Conservation (phyloP, 2,113 vertebrate species). For the Excalfactoria chinensis region DNA sequence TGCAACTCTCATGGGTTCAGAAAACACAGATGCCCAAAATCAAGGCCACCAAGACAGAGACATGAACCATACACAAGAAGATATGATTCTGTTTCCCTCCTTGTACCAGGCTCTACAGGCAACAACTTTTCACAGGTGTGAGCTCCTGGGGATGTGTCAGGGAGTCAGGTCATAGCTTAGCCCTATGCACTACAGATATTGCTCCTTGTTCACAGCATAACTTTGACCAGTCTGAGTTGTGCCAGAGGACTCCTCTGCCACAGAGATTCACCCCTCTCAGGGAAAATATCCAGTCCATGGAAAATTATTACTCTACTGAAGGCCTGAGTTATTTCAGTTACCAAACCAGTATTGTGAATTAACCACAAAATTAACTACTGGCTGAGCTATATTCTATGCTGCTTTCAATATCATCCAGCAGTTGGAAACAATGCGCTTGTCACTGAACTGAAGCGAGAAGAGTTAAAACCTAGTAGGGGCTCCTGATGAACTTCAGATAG, state of each 20-base stretch:
- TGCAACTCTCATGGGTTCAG: background rate
- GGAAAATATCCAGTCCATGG: background rate
- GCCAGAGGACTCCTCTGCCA: background rate
- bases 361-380: background rate
- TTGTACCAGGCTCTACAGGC: background rate
- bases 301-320: background rate
- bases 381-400: background rate
- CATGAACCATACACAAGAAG: background rate
- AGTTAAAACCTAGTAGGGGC: background rate
- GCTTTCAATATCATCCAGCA: background rate
- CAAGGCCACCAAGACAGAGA: background rate
- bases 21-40: background rate
- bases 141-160: background rate
- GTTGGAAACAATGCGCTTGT: background rate
- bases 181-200: background rate
- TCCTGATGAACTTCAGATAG: background rate
- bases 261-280: background rate
- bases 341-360: background rate
- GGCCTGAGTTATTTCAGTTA: background rate
- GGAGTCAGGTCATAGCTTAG: background rate
- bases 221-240: background rate
- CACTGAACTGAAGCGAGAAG: background rate
- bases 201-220: background rate
- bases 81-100: background rate
- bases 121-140: background rate